A percentile compares a stretch with the other conserved stretches of the same genome.
These are phyloP conservation scores for Molorchus minor DNA, from an alignment of 2,888 invertebrate genomes.

Conservation along the genomic window DNA sequence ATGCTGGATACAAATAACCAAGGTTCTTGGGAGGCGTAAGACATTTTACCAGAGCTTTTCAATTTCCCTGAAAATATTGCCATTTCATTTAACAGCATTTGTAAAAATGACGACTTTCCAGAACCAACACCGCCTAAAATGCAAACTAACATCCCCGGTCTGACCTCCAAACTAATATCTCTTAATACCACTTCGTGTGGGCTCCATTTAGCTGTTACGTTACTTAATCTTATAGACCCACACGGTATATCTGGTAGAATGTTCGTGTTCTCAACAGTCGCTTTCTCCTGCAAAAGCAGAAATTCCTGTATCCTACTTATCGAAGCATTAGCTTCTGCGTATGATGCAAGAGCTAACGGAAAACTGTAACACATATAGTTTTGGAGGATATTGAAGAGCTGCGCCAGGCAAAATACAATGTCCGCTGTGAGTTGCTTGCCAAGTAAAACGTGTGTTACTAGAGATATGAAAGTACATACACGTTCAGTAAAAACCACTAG, in stretches of 20 bases:
- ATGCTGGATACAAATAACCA: constrained; percentile 81
- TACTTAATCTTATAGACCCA: constrained; percentile 43
- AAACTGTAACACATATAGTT: constrained; percentile 52
- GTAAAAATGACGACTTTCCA: constrained; percentile 76
- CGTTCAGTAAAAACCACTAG: constrained; percentile 83
- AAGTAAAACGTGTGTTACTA: constrained; percentile 78
- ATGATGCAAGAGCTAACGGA: constrained; percentile 48
- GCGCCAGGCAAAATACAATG: constrained; percentile 79
- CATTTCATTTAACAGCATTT: constrained; percentile 78
- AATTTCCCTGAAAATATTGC: constrained; percentile 70
- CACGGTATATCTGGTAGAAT: constrained; percentile 48
- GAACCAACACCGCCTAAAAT: constrained; percentile 73
- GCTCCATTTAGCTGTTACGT: constrained; percentile 51
- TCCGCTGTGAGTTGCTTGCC: constrained; percentile 69
- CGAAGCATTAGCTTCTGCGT: constrained; percentile 52
- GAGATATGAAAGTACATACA: constrained; percentile 82
- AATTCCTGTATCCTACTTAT: constrained; percentile 53
- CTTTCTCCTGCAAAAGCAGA: constrained; percentile 43
- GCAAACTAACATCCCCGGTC: constrained; percentile 60
- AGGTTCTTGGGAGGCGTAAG: constrained; percentile 83
- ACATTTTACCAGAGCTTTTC: constrained; percentile 69
- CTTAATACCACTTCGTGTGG: constrained; percentile 58
- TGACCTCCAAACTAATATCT: constrained; percentile 64
- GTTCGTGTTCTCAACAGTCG: not conserved
- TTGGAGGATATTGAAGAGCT: constrained; percentile 78